phyloP scores from a whole-genome alignment of 2,797 vertebrate genomes.

The Muscicapa comitata region DNA sequence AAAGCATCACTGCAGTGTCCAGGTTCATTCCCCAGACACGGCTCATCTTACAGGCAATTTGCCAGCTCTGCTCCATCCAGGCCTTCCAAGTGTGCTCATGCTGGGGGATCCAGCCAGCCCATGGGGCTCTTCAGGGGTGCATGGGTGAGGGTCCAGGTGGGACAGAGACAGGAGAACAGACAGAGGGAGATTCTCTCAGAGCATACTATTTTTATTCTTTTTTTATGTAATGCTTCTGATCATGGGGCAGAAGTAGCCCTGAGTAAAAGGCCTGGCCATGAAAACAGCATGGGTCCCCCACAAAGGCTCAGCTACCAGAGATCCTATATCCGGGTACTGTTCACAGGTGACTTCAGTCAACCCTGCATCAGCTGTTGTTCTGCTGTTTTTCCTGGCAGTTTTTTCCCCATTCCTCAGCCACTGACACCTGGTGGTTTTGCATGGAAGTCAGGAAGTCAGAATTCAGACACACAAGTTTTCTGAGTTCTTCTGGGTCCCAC shows the following conservation, averaged over 20 bases:
- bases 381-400: background rate
- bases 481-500: background rate
- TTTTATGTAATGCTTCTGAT: background rate
- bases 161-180: background rate
- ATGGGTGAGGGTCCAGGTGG: background rate
- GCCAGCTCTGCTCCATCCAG: background rate
- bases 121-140: background rate
- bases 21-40: background rate
- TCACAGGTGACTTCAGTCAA: background rate
- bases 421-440: constrained; percentile 21
- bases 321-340: background rate
- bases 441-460: background rate
- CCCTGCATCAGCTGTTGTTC: background rate
- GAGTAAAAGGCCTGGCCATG: background rate
- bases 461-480: background rate
- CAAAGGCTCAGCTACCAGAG: background rate
- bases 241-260: background rate
- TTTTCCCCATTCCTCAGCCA: background rate
- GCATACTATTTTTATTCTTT: background rate
- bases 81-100: background rate
- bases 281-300: background rate
- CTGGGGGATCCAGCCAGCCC: background rate
- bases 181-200: background rate
- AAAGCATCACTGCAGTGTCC: background rate
- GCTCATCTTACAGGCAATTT: background rate